Conservation (phyloP, 2,888 invertebrate species). For the Trissolcus japonicus region DNA sequence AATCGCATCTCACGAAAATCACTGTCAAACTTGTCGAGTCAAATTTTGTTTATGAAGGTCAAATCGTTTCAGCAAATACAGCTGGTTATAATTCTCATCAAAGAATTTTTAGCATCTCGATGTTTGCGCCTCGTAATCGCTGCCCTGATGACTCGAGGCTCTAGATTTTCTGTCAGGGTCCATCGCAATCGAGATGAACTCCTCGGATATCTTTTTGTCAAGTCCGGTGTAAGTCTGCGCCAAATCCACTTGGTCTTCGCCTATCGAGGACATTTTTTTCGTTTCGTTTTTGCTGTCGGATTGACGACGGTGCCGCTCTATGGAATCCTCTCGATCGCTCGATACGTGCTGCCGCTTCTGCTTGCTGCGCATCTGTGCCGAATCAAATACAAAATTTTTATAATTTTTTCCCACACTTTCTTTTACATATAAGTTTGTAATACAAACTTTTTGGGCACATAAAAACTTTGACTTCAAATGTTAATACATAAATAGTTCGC, state of each 20-base stretch:
- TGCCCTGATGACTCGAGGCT: conserved; percentile 70
- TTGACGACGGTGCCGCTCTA: conserved; percentile 61
- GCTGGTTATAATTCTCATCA: not conserved
- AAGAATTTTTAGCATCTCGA: conserved; percentile 31
- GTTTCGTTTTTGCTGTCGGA: conserved; percentile 62
- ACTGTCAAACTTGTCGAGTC: not conserved
- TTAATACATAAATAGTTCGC: not conserved
- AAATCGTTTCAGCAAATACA: not conserved
- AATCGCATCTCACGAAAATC: not conserved
- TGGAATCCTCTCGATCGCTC: conserved; percentile 62
- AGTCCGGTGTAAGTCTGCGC: conserved; percentile 73
- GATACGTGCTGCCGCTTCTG: conserved; percentile 65
- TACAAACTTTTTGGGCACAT: conserved; percentile 19
- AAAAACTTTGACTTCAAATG: conserved; percentile 12
- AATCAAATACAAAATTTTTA: conserved; percentile 38
- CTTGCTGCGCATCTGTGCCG: conserved; percentile 65
- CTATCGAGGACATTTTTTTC: conserved; percentile 67
- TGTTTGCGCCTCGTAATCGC: conserved; percentile 63
- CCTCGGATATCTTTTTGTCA: conserved; percentile 73
- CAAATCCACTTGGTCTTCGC: conserved; percentile 69
- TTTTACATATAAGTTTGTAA: conserved; percentile 28
- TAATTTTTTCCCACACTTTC: conserved; percentile 26
- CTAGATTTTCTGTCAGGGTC: conserved; percentile 73
- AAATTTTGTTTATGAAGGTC: not conserved
- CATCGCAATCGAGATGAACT: conserved; percentile 73